phyloP scores from a whole-genome alignment of 2,888 invertebrate genomes.

The Acronicta leporina region DNA sequence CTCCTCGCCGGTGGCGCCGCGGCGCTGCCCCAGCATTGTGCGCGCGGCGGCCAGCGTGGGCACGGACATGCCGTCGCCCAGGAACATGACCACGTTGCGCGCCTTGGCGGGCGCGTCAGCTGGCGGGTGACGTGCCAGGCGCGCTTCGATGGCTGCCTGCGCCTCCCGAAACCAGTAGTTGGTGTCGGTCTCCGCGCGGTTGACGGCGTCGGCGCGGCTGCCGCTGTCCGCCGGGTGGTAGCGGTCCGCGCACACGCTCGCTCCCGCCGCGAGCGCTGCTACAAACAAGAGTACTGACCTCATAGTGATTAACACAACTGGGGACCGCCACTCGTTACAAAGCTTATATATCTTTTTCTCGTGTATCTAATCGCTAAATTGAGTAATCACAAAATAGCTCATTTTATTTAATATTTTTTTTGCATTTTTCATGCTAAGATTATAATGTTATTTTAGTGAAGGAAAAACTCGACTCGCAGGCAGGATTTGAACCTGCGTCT shows the following conservation, averaged over 20 bases:
- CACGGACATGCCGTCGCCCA: constrained; percentile 94
- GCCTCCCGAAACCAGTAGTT: constrained; percentile 83
- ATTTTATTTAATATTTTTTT: no score
- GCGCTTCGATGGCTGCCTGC: constrained; percentile 72
- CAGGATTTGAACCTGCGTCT: no score
- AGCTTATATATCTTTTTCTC: no score
- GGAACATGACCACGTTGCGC: constrained; percentile 91
- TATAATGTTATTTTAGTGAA: no score
- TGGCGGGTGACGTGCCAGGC: constrained; percentile 53
- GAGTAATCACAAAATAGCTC: no score
- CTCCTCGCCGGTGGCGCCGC: constrained; percentile 88
- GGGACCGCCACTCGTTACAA: no score
- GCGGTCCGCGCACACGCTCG: constrained; percentile 34
- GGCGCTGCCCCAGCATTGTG: constrained; percentile 90
- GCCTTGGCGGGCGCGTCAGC: constrained; percentile 43
- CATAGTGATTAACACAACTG: constrained; percentile 22
- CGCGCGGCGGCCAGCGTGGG: constrained; percentile 91
- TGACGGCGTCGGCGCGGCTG: background rate
- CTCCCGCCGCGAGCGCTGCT: background rate
- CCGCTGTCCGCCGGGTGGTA: constrained; percentile 36
- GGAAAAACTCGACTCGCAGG: no score
- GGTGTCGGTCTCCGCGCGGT: constrained; percentile 46
- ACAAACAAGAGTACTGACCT: constrained; percentile 13
- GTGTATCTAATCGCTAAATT: no score
- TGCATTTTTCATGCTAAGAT: no score